These are phyloP conservation scores for Stercorarius parasiticus DNA, from an alignment of 2,113 vertebrate species.

Conservation along the genomic window DNA sequence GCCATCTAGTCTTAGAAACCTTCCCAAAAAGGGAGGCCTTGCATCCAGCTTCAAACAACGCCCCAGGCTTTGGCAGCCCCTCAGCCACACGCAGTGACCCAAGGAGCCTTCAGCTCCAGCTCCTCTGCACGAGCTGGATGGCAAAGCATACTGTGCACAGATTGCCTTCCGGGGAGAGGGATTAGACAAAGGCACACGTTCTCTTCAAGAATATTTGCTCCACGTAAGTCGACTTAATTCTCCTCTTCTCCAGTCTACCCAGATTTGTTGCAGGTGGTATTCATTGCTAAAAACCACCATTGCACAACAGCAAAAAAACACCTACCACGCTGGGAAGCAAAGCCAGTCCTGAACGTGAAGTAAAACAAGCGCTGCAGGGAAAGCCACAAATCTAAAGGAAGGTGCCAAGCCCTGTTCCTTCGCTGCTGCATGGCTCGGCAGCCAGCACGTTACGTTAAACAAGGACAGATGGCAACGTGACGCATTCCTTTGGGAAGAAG, in stretches of 20 bases:
- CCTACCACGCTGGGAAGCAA: background rate
- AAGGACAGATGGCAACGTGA: background rate
- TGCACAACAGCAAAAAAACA: background rate
- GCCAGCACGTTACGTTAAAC: background rate
- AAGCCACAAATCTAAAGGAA: background rate
- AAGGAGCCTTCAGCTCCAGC: background rate
- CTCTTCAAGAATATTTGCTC: background rate
- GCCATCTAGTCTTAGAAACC: background rate
- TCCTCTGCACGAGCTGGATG: background rate
- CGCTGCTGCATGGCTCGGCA: background rate
- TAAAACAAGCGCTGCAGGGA: background rate
- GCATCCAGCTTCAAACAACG: background rate
- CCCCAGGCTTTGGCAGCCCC: background rate
- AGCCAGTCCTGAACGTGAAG: background rate
- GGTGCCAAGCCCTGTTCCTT: background rate
- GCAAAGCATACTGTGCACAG: background rate
- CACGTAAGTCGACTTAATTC: background rate
- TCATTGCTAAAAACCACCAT: background rate
- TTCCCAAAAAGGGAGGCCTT: background rate
- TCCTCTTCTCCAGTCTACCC: background rate
- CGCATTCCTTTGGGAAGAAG: background rate
- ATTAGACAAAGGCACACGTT: rapidly evolving
- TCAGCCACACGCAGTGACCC: background rate
- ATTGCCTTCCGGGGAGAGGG: background rate
- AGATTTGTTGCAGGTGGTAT: background rate